These are phyloP conservation scores for Crotalus tigris DNA, from an alignment of 2,113 vertebrate genomes.

Conservation along the genomic window DNA sequence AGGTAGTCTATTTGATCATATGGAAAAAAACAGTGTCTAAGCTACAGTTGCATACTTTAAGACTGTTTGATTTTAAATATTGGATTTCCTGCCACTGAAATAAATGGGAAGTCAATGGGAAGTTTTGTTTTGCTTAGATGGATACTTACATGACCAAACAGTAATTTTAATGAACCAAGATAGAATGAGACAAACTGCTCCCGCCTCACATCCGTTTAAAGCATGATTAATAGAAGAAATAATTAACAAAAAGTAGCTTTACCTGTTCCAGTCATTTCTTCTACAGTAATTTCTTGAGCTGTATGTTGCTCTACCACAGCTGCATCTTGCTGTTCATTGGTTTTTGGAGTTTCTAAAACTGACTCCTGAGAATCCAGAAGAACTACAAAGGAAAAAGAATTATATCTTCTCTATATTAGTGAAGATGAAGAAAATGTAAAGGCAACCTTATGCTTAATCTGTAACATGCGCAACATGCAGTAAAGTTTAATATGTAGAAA, in stretches of 20 bases:
- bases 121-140: background rate
- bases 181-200: background rate
- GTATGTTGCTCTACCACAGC: slow-evolving; percentile 27
- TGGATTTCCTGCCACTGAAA: background rate
- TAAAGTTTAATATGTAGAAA: background rate
- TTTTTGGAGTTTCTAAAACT: slow-evolving; percentile 53
- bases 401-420: background rate
- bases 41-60: background rate
- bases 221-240: background rate
- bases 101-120: background rate
- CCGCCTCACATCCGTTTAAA: background rate
- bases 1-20: too few relatives aligned
- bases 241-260: slow-evolving; percentile 19
- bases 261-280: slow-evolving; percentile 68
- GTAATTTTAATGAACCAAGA: background rate
- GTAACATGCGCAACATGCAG: background rate
- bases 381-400: slow-evolving; percentile 59
- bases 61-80: background rate
- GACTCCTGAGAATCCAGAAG: slow-evolving; percentile 87
- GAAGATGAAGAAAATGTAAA: background rate
- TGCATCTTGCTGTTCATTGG: slow-evolving; percentile 28
- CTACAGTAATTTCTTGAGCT: slow-evolving; percentile 42
- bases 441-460: background rate
- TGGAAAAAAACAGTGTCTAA: background rate
- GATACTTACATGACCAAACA: background rate